Percentiles rank a stretch among this genome's conserved stretches.
Evolutionary conservation across 2,797 vertebrate species (phyloP).

Genomic region (Cryptoprocta ferox): DNA sequence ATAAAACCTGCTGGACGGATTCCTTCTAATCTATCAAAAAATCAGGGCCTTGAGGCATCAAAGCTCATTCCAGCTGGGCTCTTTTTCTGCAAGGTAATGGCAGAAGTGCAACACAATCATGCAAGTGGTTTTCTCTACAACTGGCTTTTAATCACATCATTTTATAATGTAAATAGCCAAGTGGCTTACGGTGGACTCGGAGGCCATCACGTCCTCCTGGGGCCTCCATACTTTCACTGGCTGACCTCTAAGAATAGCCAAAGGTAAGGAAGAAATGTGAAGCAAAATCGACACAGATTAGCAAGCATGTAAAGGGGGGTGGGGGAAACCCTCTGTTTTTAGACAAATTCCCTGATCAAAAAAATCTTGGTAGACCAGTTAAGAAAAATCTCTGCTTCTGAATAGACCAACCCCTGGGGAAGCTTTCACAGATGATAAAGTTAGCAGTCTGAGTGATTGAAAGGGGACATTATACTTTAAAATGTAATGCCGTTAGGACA

Average conservation of each 20-base stretch:
- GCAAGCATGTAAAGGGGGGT: background rate
- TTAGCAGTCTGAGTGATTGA: conserved; percentile 70
- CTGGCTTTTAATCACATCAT: conserved; percentile 65
- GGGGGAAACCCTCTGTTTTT: conserved; percentile 19
- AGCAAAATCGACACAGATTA: conserved; percentile 44
- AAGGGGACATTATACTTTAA: conserved; percentile 78
- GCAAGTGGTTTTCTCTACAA: conserved; percentile 47
- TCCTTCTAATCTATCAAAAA: conserved; percentile 63
- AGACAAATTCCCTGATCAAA: conserved; percentile 40
- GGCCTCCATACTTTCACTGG: background rate
- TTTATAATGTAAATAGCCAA: conserved; percentile 70
- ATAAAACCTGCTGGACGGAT: conserved; percentile 49
- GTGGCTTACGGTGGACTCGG: background rate
- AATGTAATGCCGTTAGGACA: conserved; percentile 72
- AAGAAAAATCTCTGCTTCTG: conserved; percentile 67
- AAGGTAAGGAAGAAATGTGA: conserved; percentile 27
- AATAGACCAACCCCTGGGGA: conserved; percentile 60
- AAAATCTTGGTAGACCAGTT: conserved; percentile 46
- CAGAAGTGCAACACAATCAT: conserved; percentile 57
- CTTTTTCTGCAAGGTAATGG: conserved; percentile 57
- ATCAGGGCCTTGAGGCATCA: conserved; percentile 30
- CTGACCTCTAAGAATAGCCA: conserved; percentile 21
- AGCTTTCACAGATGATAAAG: conserved; percentile 75
- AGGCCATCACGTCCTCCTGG: background rate
- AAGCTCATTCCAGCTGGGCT: conserved; percentile 51